These are phyloP conservation scores for Macquaria ambigua DNA, from an alignment of 2,113 vertebrate species.

Conservation along the genomic window DNA sequence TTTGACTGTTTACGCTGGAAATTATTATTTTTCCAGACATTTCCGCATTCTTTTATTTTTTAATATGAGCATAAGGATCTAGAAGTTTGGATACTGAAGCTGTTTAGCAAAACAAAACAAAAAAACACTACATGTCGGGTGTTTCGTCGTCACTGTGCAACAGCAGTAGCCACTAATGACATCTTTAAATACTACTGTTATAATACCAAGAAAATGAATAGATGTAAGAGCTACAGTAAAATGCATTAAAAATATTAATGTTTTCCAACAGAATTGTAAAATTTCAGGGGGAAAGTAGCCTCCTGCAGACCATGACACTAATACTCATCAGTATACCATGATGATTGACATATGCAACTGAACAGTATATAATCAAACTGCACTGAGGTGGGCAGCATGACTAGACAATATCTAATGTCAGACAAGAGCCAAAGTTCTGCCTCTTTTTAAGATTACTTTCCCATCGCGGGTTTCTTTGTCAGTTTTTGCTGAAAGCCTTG, in stretches of 20 bases:
- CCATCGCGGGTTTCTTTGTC: not conserved
- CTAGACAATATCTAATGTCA: not conserved
- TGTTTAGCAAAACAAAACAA: not conserved
- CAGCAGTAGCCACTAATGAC: not conserved
- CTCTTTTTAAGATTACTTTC: not conserved
- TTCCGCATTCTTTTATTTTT: not conserved
- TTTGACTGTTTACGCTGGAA: not conserved
- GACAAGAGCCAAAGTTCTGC: not conserved
- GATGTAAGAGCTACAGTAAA: not conserved
- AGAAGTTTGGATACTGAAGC: not conserved
- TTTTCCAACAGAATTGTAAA: not conserved
- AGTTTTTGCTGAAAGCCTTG: not conserved
- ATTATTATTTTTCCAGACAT: not conserved
- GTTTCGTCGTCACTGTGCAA: not conserved
- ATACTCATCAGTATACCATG: not conserved
- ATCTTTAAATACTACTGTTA: not conserved
- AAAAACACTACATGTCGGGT: constrained; percentile 24
- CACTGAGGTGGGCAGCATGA: constrained; percentile 20
- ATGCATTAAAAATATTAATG: not conserved
- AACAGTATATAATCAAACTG: constrained; percentile 20
- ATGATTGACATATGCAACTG: not conserved
- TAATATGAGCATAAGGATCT: not conserved
- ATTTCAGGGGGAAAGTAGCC: not conserved
- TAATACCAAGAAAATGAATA: not conserved
- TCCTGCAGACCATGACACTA: constrained; percentile 46